Evolutionary conservation across 64 coral and sea anemone genomes (phyloP), one percentile per base, ranked within the genome.

Genomic region (Acropora tenuis): DNA sequence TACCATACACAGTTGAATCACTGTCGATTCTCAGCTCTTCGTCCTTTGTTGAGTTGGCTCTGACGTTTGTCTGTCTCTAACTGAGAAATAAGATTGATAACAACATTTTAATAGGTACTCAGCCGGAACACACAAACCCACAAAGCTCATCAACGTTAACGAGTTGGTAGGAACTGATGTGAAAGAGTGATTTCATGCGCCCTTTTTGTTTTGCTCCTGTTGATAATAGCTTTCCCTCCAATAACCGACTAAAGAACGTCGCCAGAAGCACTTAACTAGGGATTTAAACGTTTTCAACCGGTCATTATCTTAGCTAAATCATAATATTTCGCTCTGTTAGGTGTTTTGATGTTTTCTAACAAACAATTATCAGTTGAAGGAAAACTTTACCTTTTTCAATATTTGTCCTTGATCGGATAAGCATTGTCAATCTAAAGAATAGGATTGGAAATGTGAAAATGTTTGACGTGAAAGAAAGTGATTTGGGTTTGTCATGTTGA

Each of bases 141-240:
- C 44, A 63, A 63, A 48, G 43, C 63, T 84, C 82, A 84, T 71
- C 68, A 85, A 8, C 0, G 1, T 71, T 71, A 85, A 85, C 82
- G 42, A 85, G 44, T 67, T 65, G 8, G 45, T 47, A 69, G 45
- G 65, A 71, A 71, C 46, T 16, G 8, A 16, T 30, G 18, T 72
- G 43, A 48, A 61, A 85, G 82, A 63, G 2, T 85, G 12, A 71
- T 72, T 85, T 85, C 65, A 17, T 47, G 11, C 6, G 65, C 43
- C 30, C 30, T 9, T 48, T 48, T 17, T 40, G 57, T 67, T 83
- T 83, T 69, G 61, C 1, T 8, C 8, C 9, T 71, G 11, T 8
- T 15, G 10, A 63, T 63, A 63, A 63, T 63, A 15, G 3, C 16
- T 3, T 8, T 12, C 11, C 0, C 16, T 63, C 16, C 52, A 55